Conservation (phyloP, 2,113 vertebrate species). For the Sus scrofa region DNA sequence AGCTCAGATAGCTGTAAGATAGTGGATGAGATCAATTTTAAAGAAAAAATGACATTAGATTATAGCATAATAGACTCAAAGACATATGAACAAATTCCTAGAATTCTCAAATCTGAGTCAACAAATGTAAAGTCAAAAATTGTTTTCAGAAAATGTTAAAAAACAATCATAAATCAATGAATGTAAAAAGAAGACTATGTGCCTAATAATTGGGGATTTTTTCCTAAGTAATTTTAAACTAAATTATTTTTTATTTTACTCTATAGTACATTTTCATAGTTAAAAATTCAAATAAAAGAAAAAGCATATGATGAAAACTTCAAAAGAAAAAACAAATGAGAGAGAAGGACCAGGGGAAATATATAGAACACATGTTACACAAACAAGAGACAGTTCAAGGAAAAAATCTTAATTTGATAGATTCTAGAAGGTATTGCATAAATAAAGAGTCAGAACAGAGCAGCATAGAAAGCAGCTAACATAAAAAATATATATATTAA, state of each 20-base stretch:
- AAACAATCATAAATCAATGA: neutral
- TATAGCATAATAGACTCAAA: neutral
- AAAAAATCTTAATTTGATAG: neutral
- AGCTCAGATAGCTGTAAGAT: neutral
- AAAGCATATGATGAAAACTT: neutral
- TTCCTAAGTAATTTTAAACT: neutral
- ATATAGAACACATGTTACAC: neutral
- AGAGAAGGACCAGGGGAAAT: neutral
- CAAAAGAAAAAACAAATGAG: neutral
- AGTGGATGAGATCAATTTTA: neutral
- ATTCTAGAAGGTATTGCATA: neutral
- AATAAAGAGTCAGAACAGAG: neutral
- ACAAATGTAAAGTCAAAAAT: neutral
- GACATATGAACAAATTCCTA: neutral
- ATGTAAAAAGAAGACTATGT: neutral
- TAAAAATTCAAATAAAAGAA: slow-evolving; percentile 18
- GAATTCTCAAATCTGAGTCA: neutral
- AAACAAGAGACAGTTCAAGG: neutral
- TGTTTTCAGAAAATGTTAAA: neutral
- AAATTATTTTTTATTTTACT: neutral
- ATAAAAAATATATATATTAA: neutral
- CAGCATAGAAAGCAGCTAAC: neutral
- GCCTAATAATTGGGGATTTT: neutral
- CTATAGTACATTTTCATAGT: neutral
- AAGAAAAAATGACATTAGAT: neutral